phyloP scores from a whole-genome alignment of 2,888 invertebrate genomes.

The Cephus sareptanus region DNA sequence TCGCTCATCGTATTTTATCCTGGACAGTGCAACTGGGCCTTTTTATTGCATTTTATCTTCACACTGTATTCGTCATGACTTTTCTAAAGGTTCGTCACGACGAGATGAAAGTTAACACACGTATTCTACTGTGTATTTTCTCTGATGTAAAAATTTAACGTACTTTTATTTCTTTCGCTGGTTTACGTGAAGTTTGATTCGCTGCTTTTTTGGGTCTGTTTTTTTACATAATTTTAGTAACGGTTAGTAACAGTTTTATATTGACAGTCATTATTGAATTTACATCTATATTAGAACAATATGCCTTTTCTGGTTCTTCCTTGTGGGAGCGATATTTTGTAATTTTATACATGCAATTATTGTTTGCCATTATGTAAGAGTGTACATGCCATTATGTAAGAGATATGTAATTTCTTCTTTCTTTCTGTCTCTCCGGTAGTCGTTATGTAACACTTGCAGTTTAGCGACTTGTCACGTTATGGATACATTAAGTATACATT shows the following conservation, averaged over 20 bases:
- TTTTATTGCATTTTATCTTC: not conserved
- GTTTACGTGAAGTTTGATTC: not conserved
- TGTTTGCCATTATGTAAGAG: no score
- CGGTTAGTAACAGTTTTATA: no score
- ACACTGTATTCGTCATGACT: not conserved
- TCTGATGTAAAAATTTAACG: not conserved
- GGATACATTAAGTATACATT: no score
- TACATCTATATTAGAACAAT: no score
- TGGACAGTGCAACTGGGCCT: not conserved
- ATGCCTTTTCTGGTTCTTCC: constrained; percentile 25
- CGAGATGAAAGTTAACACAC: not conserved
- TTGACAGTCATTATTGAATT: no score
- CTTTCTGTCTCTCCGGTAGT: no score
- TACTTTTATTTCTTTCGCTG: not conserved
- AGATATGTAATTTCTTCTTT: no score
- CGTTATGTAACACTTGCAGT: no score
- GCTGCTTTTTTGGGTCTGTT: not conserved
- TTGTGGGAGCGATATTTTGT: constrained; percentile 34
- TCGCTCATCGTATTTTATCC: not conserved
- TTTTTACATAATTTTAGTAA: not conserved
- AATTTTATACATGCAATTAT: constrained; percentile 17
- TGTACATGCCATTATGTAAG: no score
- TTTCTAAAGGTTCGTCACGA: not conserved
- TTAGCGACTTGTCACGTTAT: no score
- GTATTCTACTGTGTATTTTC: not conserved